These are phyloP conservation scores for Petrophora chlorosata DNA, from an alignment of 2,888 invertebrate genomes.

Conservation along the genomic window DNA sequence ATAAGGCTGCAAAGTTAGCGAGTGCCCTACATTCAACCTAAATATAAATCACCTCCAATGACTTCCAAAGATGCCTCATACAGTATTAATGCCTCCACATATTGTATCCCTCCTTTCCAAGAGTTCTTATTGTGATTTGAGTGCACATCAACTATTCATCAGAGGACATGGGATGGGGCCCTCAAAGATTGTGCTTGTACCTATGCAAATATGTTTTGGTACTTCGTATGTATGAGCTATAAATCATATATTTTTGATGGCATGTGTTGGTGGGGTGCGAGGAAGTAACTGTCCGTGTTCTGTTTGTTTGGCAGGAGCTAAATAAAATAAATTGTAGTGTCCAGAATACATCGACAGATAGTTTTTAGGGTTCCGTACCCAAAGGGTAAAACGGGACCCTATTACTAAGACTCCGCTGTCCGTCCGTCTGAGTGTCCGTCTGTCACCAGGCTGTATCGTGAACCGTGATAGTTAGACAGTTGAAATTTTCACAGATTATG, in stretches of 20 bases:
- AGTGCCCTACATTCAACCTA: neutral
- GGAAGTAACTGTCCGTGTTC: neutral
- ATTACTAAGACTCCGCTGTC: too few species aligned
- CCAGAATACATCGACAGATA: too few species aligned
- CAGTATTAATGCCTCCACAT: conserved; percentile 31
- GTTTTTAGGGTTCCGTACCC: too few species aligned
- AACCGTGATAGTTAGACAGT: too few species aligned
- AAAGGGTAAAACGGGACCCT: too few species aligned
- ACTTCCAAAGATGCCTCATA: conserved; percentile 7
- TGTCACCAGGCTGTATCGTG: too few species aligned
- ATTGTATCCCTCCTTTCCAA: conserved; percentile 56
- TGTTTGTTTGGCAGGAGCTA: neutral
- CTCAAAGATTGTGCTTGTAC: conserved; percentile 28
- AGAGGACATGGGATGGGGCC: conserved; percentile 53
- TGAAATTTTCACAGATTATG: too few species aligned
- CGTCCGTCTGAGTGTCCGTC: too few species aligned
- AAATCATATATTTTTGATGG: conserved; percentile 28
- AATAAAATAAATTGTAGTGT: too few species aligned
- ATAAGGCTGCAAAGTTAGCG: too few species aligned
- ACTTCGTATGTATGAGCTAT: conserved; percentile 26
- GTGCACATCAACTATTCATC: conserved; percentile 68
- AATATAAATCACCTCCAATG: conserved; percentile 9
- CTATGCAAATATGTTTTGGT: conserved; percentile 38
- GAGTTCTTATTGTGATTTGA: conserved; percentile 74
- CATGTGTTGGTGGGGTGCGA: neutral